phyloP scores from a whole-genome alignment of 2,888 invertebrate genomes.

The Hirtodrosophila trivittata region DNA sequence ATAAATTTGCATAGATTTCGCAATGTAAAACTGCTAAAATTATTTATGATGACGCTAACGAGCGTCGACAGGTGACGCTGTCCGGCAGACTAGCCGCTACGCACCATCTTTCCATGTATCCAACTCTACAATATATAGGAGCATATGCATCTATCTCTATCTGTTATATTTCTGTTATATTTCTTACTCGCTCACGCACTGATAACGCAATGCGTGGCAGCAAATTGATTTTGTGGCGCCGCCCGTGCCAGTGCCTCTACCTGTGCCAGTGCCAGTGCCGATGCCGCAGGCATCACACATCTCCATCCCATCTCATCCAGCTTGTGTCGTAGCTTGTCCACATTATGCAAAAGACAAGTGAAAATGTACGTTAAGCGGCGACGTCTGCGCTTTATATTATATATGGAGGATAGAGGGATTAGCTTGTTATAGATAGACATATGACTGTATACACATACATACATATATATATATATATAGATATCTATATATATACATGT shows the following conservation, averaged over 20 bases:
- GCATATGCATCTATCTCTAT: background rate
- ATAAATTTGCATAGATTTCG: conserved; percentile 77
- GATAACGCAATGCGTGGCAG: conserved; percentile 75
- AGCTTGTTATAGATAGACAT: conserved; percentile 22
- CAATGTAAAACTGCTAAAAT: conserved; percentile 69
- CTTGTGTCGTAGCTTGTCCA: conserved; percentile 53
- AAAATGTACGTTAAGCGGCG: conserved; percentile 73
- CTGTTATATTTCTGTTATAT: background rate
- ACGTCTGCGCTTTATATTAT: conserved; percentile 44
- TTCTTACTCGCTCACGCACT: conserved; percentile 37
- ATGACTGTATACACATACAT: background rate
- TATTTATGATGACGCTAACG: conserved; percentile 81
- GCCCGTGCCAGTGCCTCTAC: conserved; percentile 59
- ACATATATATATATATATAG: background rate
- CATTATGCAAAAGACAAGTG: conserved; percentile 78
- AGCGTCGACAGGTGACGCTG: conserved; percentile 80
- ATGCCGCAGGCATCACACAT: background rate
- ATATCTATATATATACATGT: background rate
- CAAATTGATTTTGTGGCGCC: conserved; percentile 77
- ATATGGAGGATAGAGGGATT: conserved; percentile 60
- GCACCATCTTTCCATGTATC: conserved; percentile 27
- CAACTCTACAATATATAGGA: background rate
- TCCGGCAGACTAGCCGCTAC: conserved; percentile 28
- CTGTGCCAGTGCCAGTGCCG: background rate
- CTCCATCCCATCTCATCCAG: conserved; percentile 10